Base-by-base conservation (phyloP, 2,888 invertebrate genomes). In the Pseudococcus longispinus region DNA sequence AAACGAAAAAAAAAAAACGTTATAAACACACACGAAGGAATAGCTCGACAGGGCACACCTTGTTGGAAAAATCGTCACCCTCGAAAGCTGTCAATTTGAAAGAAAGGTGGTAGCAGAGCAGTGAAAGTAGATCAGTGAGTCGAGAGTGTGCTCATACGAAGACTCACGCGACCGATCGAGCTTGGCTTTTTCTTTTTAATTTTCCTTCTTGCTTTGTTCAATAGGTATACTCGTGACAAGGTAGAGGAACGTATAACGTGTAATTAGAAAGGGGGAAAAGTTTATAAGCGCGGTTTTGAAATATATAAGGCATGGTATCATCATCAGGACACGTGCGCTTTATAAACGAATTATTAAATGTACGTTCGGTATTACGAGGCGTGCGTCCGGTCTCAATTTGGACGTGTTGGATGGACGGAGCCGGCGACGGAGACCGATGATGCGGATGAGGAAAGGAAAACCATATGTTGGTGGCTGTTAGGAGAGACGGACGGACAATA, bases 331-430 rank as follows among this genome's bases (percentile, higher is more conserved):
- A 60, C 60, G 60, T 60, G 60, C 60, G 60, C 60, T 60, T 55
- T 60, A 60, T 60, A 60, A 60, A 9, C 60, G 60, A 60, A 60
- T 55, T 55, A 55, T 60, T 20, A 23, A 60, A n/a, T n/a, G n/a
- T 51, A n/a, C 51, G 51, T n/a, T 13, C n/a, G n/a, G 6, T 51
- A 13, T 29, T 6, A 15, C n/a, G 70, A 29, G 29, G 70, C 70
- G 70, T 29, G 70, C 70, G 70, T 70, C 70, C 70, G 70, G 70
- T 70, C 29, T 70, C 29, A 70, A 70, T 70, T 70, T 70, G 70
- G 29, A 29, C 18, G 29, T 4, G 29, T 29, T 15, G 4, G 70
- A 18, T 29, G 29, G 70, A 13, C n/a, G 29, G 37, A 8, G 65
- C 2, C 26, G 26, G 13, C 23, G 60, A 51, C 18, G 20, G n/a